A percentile compares a stretch with the other conserved stretches of the same genome.
phyloP scores from a whole-genome alignment of 2,113 vertebrate genomes.

The Platichthys flesus region DNA sequence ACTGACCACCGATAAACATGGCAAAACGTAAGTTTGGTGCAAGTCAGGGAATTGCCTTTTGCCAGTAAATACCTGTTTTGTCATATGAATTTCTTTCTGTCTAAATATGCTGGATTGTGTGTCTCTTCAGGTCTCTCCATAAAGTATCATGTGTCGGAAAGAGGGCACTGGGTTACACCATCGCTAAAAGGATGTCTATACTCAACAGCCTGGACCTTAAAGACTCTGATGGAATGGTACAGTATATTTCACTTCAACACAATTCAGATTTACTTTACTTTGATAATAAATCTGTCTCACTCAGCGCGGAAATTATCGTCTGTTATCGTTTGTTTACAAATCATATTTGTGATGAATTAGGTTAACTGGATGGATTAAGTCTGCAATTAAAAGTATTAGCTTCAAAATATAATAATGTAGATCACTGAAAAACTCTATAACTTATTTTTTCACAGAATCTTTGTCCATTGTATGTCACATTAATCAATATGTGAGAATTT shows the following conservation, averaged over 20 bases:
- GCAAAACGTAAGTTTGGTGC: constrained; percentile 78
- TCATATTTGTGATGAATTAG: too few species aligned
- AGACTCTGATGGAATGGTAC: constrained; percentile 85
- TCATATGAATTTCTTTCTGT: neutral
- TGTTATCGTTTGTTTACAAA: too few species aligned
- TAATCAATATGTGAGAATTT: too few species aligned
- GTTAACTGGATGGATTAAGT: neutral
- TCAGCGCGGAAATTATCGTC: too few species aligned
- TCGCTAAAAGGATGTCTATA: constrained; percentile 81
- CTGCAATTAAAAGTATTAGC: neutral
- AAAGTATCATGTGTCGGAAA: constrained; percentile 82
- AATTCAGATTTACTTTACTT: neutral
- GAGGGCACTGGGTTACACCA: constrained; percentile 80
- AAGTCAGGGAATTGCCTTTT: neutral
- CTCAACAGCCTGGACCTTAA: constrained; percentile 82
- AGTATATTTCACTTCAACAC: neutral
- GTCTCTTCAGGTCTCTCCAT: constrained; percentile 81
- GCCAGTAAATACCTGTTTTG: neutral
- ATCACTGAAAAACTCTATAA: too few species aligned
- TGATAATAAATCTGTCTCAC: neutral
- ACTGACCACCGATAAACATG: constrained; percentile 73
- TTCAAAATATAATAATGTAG: neutral
- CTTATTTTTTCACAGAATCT: too few species aligned
- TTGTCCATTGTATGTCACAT: too few species aligned
- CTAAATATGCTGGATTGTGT: neutral